These are phyloP conservation scores for Pocota personata DNA, from an alignment of 2,888 invertebrate genomes.

Conservation along the genomic window DNA sequence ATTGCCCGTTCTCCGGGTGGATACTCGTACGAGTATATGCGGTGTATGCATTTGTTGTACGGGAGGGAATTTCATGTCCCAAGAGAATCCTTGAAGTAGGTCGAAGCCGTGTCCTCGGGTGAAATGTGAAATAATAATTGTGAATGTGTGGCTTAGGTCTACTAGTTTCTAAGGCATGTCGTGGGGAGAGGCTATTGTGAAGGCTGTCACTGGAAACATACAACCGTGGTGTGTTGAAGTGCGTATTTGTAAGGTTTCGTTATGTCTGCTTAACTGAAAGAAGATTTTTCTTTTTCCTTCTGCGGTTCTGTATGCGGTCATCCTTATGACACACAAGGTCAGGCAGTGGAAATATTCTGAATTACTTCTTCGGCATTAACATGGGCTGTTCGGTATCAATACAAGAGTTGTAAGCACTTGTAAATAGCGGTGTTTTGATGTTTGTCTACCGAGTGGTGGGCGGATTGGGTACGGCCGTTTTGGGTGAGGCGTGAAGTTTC, in stretches of 20 bases:
- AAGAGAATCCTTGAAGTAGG: constrained; percentile 40
- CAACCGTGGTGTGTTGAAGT: constrained; percentile 11
- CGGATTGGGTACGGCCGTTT: not conserved
- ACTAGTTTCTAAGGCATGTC: constrained; percentile 38
- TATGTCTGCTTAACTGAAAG: constrained; percentile 18
- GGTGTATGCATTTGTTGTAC: not conserved
- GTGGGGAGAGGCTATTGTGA: constrained; percentile 19
- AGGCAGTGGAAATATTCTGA: not conserved
- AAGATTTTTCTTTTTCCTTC: not conserved
- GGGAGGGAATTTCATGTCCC: constrained; percentile 3
- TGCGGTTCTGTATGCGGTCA: constrained; percentile 14
- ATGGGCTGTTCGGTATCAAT: constrained; percentile 28
- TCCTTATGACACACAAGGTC: constrained; percentile 35
- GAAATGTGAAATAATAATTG: constrained; percentile 67
- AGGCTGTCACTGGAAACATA: constrained; percentile 28
- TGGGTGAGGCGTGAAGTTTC: not conserved
- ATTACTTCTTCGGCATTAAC: constrained; percentile 1
- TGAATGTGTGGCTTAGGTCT: constrained; percentile 64
- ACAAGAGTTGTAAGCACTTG: constrained; percentile 6
- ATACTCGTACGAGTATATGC: not conserved
- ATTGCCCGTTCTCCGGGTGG: not conserved
- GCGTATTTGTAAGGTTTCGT: constrained; percentile 42
- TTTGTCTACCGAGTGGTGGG: not conserved
- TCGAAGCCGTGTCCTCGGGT: constrained; percentile 61
- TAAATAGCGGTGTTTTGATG: not conserved